Conservation (phyloP, 2,888 invertebrate species). For the Copidosoma aretas region DNA sequence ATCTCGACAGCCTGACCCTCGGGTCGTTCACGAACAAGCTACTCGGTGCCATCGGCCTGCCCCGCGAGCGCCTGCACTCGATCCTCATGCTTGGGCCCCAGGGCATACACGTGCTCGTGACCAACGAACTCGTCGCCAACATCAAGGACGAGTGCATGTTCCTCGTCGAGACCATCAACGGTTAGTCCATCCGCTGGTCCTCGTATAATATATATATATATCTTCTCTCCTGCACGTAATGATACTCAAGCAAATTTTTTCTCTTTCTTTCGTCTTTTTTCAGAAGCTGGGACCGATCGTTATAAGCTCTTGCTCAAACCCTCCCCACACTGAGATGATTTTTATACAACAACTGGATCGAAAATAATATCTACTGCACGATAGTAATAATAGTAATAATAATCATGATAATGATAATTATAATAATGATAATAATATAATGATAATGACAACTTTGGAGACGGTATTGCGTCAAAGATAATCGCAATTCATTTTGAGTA, state of each 20-base stretch:
- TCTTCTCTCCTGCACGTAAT: background rate
- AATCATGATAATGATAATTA: no score
- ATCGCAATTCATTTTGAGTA: no score
- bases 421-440: no score
- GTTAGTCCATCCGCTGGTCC: slow-evolving; percentile 49
- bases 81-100: slow-evolving; percentile 83
- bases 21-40: slow-evolving; percentile 55
- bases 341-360: background rate
- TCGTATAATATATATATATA: background rate
- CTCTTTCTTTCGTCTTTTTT: no score
- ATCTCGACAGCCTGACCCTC: slow-evolving; percentile 66
- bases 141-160: slow-evolving; percentile 81
- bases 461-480: no score
- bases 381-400: background rate
- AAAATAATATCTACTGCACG: background rate
- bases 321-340: slow-evolving; percentile 44
- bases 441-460: no score
- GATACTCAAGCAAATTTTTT: background rate
- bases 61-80: slow-evolving; percentile 56
- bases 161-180: slow-evolving; percentile 68
- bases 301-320: slow-evolving; percentile 57
- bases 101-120: slow-evolving; percentile 82
- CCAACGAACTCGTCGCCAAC: slow-evolving; percentile 84
- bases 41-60: slow-evolving; percentile 56
- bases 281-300: slow-evolving; percentile 55